These are phyloP conservation scores for Microcebus murinus DNA, from an alignment of 2,113 vertebrate genomes.

Conservation along the genomic window DNA sequence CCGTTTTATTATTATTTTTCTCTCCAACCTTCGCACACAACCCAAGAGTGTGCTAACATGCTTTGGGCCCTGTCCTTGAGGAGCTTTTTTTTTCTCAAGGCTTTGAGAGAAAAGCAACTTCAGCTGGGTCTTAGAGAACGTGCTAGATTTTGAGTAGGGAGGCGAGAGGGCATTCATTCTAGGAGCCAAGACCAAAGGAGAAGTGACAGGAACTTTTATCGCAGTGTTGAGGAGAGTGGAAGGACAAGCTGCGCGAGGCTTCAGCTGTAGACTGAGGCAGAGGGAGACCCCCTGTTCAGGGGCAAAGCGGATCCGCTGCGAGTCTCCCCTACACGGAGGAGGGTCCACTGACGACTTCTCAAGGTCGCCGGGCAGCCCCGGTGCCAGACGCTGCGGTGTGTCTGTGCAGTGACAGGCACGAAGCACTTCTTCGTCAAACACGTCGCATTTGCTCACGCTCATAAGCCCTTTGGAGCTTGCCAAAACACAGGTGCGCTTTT, in stretches of 20 bases:
- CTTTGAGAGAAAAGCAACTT: neutral
- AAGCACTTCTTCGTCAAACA: neutral
- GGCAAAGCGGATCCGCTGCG: neutral
- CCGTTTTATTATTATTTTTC: neutral
- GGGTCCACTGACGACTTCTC: neutral
- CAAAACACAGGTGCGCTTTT: conserved; percentile 68
- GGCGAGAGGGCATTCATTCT: neutral
- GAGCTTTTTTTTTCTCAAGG: neutral
- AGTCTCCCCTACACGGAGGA: neutral
- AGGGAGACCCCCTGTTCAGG: neutral
- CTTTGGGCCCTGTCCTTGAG: neutral
- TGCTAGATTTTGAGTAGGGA: neutral
- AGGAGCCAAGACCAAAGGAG: neutral
- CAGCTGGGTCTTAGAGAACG: neutral
- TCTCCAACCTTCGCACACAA: neutral
- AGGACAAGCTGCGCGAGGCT: neutral
- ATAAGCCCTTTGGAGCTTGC: conserved; percentile 48
- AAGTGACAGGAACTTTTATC: neutral
- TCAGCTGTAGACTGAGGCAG: neutral
- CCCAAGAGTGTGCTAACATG: neutral
- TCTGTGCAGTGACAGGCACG: neutral
- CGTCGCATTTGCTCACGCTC: neutral
- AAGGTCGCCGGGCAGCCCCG: neutral
- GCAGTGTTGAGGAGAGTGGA: neutral
- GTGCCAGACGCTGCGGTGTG: neutral